Conservation (phyloP, 2,113 vertebrate genomes). For the Megaleporinus macrocephalus region DNA sequence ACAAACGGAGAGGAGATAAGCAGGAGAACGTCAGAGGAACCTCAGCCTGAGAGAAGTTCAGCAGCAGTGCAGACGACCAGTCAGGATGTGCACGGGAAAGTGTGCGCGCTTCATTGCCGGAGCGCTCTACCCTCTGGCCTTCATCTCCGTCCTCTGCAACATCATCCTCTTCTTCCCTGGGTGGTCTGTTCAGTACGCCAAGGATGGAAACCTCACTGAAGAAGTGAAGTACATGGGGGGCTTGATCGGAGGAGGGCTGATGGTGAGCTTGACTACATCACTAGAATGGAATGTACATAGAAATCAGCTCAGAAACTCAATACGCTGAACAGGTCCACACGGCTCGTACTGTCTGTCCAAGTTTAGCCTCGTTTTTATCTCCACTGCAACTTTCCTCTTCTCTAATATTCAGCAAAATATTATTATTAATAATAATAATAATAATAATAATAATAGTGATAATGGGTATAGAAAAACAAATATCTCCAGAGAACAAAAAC, state of each 20-base stretch:
- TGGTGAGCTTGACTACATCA: conserved; percentile 72
- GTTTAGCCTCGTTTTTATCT: too few species aligned
- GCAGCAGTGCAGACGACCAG: neutral
- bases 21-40: too few species aligned
- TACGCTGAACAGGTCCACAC: too few species aligned
- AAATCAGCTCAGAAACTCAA: too few species aligned
- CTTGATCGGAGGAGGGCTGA: conserved; percentile 76
- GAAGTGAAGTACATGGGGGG: conserved; percentile 84
- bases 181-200: conserved; percentile 67
- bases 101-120: conserved; percentile 75
- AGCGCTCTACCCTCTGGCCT: conserved; percentile 72
- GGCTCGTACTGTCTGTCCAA: too few species aligned
- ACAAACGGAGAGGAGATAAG: neutral
- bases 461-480: too few species aligned
- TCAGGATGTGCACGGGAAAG: conserved; percentile 79
- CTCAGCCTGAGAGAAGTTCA: neutral
- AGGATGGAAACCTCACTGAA: conserved; percentile 71
- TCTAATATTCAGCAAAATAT: too few species aligned
- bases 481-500: too few species aligned
- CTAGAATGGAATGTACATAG: too few species aligned
- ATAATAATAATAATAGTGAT: too few species aligned
- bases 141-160: conserved; percentile 79
- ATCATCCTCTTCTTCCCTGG: conserved; percentile 80
- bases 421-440: too few species aligned
- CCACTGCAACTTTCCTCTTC: too few species aligned